These are phyloP conservation scores for Trematomus bernacchii DNA, from an alignment of 2,797 vertebrate species.

Conservation along the genomic window DNA sequence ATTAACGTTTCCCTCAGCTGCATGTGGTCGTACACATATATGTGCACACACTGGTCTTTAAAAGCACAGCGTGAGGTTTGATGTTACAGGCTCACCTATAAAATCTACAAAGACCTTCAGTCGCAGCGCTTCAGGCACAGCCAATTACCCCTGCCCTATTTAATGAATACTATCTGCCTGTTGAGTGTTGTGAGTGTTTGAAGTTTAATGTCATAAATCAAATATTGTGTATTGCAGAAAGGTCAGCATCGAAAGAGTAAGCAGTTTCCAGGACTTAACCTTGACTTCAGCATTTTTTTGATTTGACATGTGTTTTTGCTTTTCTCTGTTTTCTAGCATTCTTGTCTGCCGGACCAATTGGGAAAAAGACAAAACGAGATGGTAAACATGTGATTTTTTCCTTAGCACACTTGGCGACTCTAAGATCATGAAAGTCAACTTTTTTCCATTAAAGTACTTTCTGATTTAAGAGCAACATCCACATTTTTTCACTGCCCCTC, in stretches of 20 bases:
- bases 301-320: constrained; percentile 45
- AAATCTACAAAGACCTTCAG: constrained; percentile 79
- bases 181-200: constrained; percentile 56
- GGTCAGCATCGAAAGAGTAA: constrained; percentile 46
- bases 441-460: background rate
- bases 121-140: constrained; percentile 54
- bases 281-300: constrained; percentile 52
- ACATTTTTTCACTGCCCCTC: constrained; percentile 16
- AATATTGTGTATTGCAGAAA: constrained; percentile 42
- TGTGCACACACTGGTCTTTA: constrained; percentile 40
- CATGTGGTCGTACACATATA: constrained; percentile 36
- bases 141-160: constrained; percentile 61
- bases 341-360: constrained; percentile 81
- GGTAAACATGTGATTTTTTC: constrained; percentile 67
- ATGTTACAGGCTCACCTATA: constrained; percentile 71
- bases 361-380: constrained; percentile 68
- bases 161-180: constrained; percentile 49
- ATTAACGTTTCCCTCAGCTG: constrained; percentile 50
- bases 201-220: constrained; percentile 70
- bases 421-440: background rate
- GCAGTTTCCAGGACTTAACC: constrained; percentile 46
- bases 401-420: too few species aligned
- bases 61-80: constrained; percentile 49
- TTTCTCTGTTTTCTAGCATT: constrained; percentile 68
- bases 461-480: constrained; percentile 9